Conservation (phyloP, 2,888 invertebrate species). For the Lepidochrysops patricia region DNA sequence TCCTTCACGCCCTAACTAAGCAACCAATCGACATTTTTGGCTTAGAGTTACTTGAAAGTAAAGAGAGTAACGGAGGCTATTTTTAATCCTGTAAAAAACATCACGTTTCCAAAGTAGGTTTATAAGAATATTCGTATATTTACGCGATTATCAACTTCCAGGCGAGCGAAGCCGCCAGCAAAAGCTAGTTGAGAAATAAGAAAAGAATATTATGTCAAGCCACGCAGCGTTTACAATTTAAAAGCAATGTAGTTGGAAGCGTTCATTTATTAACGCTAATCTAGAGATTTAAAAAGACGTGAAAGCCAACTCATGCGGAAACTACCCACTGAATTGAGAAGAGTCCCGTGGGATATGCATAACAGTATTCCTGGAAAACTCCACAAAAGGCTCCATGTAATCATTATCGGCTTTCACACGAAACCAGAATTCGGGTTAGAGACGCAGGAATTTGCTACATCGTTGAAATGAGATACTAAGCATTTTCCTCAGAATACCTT, state of each 20-base stretch:
- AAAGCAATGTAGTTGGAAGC: background rate
- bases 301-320: background rate
- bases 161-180: too few relatives aligned
- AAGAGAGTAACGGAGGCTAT: too few relatives aligned
- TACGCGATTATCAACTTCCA: too few relatives aligned
- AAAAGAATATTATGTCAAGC: background rate
- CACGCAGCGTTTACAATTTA: background rate
- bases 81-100: too few relatives aligned
- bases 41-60: too few relatives aligned
- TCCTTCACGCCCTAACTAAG: too few relatives aligned
- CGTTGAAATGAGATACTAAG: too few relatives aligned
- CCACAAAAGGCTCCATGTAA: background rate
- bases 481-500: too few relatives aligned
- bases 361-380: conserved; percentile 1
- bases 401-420: background rate
- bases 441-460: background rate
- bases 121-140: too few relatives aligned
- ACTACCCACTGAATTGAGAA: conserved; percentile 2
- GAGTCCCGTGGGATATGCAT: background rate
- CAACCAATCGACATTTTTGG: too few relatives aligned
- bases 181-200: too few relatives aligned
- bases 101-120: too few relatives aligned
- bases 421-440: background rate
- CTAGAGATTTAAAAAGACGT: background rate
- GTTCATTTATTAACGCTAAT: conserved; percentile 7